phyloP scores from a whole-genome alignment of 2,797 vertebrate genomes.

The Coregonus sp. region DNA sequence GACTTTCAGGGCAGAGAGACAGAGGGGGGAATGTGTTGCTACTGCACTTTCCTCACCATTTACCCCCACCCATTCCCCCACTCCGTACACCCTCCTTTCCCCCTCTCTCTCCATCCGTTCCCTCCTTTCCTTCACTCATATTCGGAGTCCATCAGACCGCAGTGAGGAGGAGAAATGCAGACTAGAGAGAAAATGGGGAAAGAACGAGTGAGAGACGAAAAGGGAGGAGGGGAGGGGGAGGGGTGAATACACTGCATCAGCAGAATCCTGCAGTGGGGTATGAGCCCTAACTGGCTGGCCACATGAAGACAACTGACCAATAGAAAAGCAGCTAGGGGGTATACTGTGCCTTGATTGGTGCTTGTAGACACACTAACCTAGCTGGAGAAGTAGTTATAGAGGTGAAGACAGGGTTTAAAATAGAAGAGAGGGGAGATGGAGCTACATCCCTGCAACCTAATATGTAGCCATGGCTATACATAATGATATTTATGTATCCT shows the following conservation, averaged over 20 bases:
- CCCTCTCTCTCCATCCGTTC: background rate
- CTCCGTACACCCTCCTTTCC: background rate
- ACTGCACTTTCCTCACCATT: slow-evolving; percentile 61
- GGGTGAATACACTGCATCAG: slow-evolving; percentile 57
- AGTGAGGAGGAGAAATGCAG: slow-evolving; percentile 61
- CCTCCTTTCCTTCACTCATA: slow-evolving; percentile 32
- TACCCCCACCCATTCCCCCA: background rate
- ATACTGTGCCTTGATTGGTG: slow-evolving; percentile 29
- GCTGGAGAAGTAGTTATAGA: slow-evolving; percentile 24
- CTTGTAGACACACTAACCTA: slow-evolving; percentile 24
- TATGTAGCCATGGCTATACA: slow-evolving; percentile 29
- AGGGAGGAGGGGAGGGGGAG: slow-evolving; percentile 30
- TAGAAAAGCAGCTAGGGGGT: slow-evolving; percentile 35
- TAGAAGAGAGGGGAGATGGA: background rate
- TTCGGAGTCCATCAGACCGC: slow-evolving; percentile 56
- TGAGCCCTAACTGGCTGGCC: slow-evolving; percentile 43
- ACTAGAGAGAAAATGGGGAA: slow-evolving; percentile 54
- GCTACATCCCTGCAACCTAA: background rate
- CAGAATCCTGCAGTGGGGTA: slow-evolving; percentile 43
- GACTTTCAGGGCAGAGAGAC: slow-evolving; percentile 52
- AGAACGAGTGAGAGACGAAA: slow-evolving; percentile 45
- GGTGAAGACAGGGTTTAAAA: slow-evolving; percentile 13
- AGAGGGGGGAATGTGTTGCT: slow-evolving; percentile 65
- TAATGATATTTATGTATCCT: background rate
- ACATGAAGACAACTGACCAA: slow-evolving; percentile 38